These are phyloP conservation scores for Oligia fasciuncula DNA, from an alignment of 2,888 invertebrate genomes.

Conservation along the genomic window DNA sequence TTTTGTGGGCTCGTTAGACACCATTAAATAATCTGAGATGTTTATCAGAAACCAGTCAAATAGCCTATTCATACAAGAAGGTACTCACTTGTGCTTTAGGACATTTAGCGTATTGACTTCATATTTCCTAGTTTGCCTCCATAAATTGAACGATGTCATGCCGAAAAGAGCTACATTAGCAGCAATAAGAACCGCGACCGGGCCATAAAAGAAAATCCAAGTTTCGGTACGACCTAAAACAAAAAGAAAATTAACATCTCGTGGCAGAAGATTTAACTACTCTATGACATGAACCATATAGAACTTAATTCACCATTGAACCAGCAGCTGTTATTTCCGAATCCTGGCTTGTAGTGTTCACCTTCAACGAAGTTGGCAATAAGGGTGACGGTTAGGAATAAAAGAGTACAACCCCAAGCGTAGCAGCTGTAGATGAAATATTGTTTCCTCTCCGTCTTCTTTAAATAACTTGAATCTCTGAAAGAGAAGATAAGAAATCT, in stretches of 20 bases:
- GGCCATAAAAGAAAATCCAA: slow-evolving; percentile 92
- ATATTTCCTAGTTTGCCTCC: slow-evolving; percentile 88
- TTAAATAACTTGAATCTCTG: slow-evolving; percentile 82
- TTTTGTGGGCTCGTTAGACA: too few species aligned
- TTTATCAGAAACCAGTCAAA: too few species aligned
- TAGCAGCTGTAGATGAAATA: slow-evolving; percentile 89
- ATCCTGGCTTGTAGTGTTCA: slow-evolving; percentile 89
- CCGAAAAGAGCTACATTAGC: slow-evolving; percentile 90
- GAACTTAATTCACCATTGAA: slow-evolving; percentile 88
- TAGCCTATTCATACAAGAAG: slow-evolving; percentile 21
- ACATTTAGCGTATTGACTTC: slow-evolving; percentile 88
- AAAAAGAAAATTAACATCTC: slow-evolving; percentile 16
- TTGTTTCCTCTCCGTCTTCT: slow-evolving; percentile 88
- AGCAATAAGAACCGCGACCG: slow-evolving; percentile 90
- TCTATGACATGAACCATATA: neutral
- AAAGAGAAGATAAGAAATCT: slow-evolving; percentile 44
- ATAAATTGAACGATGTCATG: slow-evolving; percentile 90
- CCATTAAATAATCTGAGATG: too few species aligned
- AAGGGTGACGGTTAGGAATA: slow-evolving; percentile 88
- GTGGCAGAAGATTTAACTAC: neutral
- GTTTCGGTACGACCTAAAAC: slow-evolving; percentile 87
- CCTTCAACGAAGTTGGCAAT: slow-evolving; percentile 89
- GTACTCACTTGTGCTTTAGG: slow-evolving; percentile 89
- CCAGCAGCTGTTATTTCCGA: slow-evolving; percentile 91
- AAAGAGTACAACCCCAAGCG: slow-evolving; percentile 90